These are phyloP conservation scores for Ascidia mentula DNA, from an alignment of 23 tunicate species.

Conservation along the genomic window DNA sequence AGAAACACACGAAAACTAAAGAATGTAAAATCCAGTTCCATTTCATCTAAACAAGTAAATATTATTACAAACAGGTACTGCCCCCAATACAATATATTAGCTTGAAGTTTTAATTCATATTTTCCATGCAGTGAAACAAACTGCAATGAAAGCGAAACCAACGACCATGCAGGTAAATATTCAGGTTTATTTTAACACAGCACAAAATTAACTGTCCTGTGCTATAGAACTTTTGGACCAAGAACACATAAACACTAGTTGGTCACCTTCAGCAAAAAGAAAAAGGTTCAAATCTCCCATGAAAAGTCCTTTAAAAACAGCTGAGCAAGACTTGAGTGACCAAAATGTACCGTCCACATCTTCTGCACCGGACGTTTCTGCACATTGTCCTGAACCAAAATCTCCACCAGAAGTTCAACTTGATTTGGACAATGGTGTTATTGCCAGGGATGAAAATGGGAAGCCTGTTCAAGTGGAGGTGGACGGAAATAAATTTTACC, in stretches of 20 bases:
- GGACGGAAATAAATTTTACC: conserved; percentile 30
- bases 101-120: too few relatives aligned
- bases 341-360: neutral
- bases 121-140: neutral
- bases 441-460: conserved; percentile 34
- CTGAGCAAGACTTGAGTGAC: neutral
- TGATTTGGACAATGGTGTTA: conserved; percentile 5
- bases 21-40: neutral
- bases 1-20: neutral
- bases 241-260: neutral
- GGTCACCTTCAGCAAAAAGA: neutral
- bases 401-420: neutral
- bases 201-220: too few relatives aligned
- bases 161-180: too few relatives aligned
- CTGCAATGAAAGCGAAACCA: too few relatives aligned
- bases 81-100: neutral
- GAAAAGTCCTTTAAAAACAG: neutral
- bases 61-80: neutral
- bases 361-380: neutral
- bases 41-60: neutral
- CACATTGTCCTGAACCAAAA: neutral
- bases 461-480: neutral
- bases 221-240: too few relatives aligned
- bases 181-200: too few relatives aligned
- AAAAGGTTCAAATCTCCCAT: neutral